phyloP scores from a whole-genome alignment of 2,888 invertebrate species.

The Timandra comae region DNA sequence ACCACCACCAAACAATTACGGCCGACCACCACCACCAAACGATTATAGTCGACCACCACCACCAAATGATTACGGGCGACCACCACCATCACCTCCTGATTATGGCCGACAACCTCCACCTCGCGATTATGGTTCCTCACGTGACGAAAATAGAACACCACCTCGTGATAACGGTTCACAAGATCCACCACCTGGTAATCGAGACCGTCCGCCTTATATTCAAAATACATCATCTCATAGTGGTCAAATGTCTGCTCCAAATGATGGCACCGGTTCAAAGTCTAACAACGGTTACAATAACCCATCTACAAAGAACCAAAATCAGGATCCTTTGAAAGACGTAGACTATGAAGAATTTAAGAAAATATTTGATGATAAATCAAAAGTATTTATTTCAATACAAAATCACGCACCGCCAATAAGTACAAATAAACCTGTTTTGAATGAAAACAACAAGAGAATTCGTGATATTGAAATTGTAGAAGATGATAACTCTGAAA shows the following conservation, averaged over 20 bases:
- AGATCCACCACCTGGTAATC: background rate
- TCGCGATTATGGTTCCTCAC: constrained; percentile 9
- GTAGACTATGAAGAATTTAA: too few species aligned
- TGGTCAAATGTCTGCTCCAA: too few species aligned
- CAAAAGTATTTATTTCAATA: constrained; percentile 1
- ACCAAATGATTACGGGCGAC: constrained; percentile 6
- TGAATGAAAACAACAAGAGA: background rate
- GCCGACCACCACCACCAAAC: constrained; percentile 15
- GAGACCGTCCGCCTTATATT: background rate
- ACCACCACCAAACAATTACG: constrained; percentile 9
- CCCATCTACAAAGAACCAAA: too few species aligned
- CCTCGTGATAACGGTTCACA: background rate
- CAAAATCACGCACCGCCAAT: background rate
- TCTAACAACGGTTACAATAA: too few species aligned
- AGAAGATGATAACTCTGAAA: background rate
- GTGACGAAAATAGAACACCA: constrained; percentile 6
- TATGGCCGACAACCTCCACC: constrained; percentile 5
- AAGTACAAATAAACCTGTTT: background rate
- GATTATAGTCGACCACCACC: constrained; percentile 7
- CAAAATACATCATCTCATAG: too few species aligned
- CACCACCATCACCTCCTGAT: constrained; percentile 5
- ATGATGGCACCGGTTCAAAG: too few species aligned
- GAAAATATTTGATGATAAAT: background rate
- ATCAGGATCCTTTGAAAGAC: too few species aligned
- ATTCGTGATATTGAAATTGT: background rate